phyloP scores from a whole-genome alignment of 2,797 vertebrate genomes.

The Syncerus caffer region DNA sequence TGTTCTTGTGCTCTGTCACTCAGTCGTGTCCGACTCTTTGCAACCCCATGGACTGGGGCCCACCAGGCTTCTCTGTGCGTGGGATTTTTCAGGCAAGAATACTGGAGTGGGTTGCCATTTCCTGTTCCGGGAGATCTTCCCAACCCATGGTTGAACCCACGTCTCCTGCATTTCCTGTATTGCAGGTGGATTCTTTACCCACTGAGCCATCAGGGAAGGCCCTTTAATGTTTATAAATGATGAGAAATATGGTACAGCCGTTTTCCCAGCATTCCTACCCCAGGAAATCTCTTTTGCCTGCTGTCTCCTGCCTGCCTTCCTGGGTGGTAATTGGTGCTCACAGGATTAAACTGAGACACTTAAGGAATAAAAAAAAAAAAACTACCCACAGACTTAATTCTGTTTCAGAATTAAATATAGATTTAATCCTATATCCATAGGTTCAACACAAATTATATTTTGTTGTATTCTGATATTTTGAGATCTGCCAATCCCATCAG shows the following conservation, averaged over 20 bases:
- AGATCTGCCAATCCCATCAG: not conserved
- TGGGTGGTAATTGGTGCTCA: not conserved
- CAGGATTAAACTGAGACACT: not conserved
- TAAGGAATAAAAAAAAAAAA: not conserved
- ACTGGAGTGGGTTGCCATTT: not conserved
- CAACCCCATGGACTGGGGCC: not conserved
- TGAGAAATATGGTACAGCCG: not conserved
- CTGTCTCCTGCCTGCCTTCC: not conserved
- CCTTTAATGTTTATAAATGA: constrained; percentile 8
- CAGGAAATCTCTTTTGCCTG: not conserved
- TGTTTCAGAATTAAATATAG: not conserved
- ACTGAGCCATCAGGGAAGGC: not conserved
- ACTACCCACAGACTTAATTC: not conserved
- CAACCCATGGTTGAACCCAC: not conserved
- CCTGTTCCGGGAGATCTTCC: not conserved
- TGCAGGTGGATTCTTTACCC: not conserved
- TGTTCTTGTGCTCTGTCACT: not conserved
- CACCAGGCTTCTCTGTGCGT: not conserved
- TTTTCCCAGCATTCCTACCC: not conserved
- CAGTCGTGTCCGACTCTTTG: not conserved
- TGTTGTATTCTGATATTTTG: constrained; percentile 18
- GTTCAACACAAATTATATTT: not conserved
- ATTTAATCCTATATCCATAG: not conserved
- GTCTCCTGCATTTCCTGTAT: not conserved
- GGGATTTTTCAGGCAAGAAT: not conserved